Conservation (phyloP, 2,113 vertebrate genomes). For the Chionis minor region DNA sequence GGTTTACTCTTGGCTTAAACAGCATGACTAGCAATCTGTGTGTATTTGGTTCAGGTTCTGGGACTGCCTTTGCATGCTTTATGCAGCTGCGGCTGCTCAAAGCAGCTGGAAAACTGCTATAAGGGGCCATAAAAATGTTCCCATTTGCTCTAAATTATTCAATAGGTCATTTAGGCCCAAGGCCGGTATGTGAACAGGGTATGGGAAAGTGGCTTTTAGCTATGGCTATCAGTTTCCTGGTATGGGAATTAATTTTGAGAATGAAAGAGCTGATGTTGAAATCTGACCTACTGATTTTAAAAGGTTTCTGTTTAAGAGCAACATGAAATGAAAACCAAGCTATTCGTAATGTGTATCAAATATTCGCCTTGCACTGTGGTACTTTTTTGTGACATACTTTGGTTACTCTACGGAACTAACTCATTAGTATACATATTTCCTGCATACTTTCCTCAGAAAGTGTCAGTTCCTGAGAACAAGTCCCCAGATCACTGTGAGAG, state of each 20-base stretch:
- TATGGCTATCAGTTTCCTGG: not conserved
- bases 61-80: not conserved
- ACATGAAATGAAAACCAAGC: not conserved
- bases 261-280: not conserved
- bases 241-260: not conserved
- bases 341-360: not conserved
- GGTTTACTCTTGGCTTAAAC: not conserved
- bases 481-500: not conserved
- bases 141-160: constrained; percentile 13
- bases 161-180: not conserved
- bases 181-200: not conserved
- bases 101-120: not conserved
- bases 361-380: not conserved
- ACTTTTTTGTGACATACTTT: not conserved
- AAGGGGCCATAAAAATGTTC: not conserved
- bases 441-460: not conserved
- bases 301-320: not conserved
- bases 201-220: not conserved
- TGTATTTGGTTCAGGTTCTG: not conserved
- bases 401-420: not conserved
- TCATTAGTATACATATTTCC: not conserved
- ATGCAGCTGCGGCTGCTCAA: not conserved
- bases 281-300: not conserved
- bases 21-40: not conserved
- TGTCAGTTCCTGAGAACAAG: not conserved